Percentiles rank a stretch among this genome's conserved stretches.
These are phyloP conservation scores for Drosophila testacea DNA, from an alignment of 2,888 invertebrate genomes.

Conservation along the genomic window DNA sequence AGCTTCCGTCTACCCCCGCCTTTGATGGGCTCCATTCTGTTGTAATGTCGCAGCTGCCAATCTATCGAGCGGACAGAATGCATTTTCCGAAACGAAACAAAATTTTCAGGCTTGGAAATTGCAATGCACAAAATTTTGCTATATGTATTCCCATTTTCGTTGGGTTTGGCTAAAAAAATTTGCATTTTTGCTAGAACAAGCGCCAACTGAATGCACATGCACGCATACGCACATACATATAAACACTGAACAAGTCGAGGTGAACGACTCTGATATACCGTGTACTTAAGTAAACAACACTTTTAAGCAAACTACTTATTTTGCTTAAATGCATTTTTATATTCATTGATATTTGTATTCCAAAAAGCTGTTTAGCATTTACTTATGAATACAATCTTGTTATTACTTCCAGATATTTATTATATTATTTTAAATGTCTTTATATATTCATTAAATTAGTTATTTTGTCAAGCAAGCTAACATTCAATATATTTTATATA, in stretches of 20 bases:
- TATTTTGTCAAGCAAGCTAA: too few species aligned
- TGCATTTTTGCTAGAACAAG: slow-evolving; percentile 69
- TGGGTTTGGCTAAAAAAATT: slow-evolving; percentile 63
- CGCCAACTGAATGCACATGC: slow-evolving; percentile 65
- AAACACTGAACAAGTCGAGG: neutral
- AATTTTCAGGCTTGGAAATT: slow-evolving; percentile 73
- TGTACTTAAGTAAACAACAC: neutral
- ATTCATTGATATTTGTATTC: too few species aligned
- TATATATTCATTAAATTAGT: too few species aligned
- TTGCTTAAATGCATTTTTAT: neutral
- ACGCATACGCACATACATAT: slow-evolving; percentile 48
- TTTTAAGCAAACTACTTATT: neutral
- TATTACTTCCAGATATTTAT: too few species aligned
- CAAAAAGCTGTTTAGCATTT: too few species aligned
- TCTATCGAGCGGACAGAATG: slow-evolving; percentile 62
- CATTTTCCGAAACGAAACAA: slow-evolving; percentile 70
- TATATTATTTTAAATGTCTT: too few species aligned
- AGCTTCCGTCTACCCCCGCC: neutral
- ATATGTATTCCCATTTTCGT: slow-evolving; percentile 45
- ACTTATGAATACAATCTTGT: too few species aligned
- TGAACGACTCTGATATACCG: slow-evolving; percentile 12
- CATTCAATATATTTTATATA: too few species aligned
- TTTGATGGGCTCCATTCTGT: slow-evolving; percentile 3
- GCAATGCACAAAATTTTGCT: slow-evolving; percentile 69
- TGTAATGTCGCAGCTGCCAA: slow-evolving; percentile 59